phyloP scores from a whole-genome alignment of 2,888 invertebrate genomes.

The Coenonympha glycerion region DNA sequence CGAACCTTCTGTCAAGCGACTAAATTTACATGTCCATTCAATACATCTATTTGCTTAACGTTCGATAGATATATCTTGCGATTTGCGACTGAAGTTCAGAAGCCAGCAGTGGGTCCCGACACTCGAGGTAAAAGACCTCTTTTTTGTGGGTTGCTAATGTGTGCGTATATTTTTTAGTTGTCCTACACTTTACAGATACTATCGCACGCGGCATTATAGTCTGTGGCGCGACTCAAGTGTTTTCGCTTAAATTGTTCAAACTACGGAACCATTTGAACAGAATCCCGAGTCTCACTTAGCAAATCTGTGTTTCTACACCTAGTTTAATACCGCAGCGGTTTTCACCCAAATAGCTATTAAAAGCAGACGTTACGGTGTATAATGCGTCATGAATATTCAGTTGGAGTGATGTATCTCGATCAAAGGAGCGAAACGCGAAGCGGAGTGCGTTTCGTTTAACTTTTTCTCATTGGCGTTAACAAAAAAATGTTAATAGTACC shows the following conservation, averaged over 20 bases:
- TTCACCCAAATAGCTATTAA: constrained; percentile 5
- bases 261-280: background rate
- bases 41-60: too few species aligned
- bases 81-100: too few species aligned
- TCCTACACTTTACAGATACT: too few species aligned
- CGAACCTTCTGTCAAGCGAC: too few species aligned
- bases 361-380: background rate
- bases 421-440: constrained; percentile 9
- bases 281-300: background rate
- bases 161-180: too few species aligned
- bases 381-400: constrained; percentile 14
- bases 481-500: constrained; percentile 53
- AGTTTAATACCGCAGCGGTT: background rate
- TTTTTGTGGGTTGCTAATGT: too few species aligned
- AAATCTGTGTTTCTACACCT: background rate
- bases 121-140: too few species aligned
- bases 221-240: too few species aligned
- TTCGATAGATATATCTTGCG: too few species aligned
- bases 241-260: background rate
- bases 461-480: constrained; percentile 46
- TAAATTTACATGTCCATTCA: too few species aligned
- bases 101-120: too few species aligned
- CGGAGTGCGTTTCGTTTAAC: constrained; percentile 22
- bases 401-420: constrained; percentile 13
- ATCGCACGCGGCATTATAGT: too few species aligned